These are phyloP conservation scores for Hylia prasina DNA, from an alignment of 2,113 vertebrate species.

Conservation along the genomic window DNA sequence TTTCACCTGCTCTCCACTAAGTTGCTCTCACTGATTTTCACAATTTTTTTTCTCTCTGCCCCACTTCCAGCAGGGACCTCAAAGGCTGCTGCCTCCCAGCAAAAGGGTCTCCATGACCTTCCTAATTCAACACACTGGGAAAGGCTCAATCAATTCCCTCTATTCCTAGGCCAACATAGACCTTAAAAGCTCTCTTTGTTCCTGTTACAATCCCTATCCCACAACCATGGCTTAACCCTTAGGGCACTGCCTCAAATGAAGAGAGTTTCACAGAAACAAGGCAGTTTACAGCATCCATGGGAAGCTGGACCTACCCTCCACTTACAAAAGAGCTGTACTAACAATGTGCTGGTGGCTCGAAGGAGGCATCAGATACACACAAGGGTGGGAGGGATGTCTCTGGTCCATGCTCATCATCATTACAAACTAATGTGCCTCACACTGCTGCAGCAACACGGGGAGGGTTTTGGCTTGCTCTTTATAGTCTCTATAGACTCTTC, in stretches of 20 bases:
- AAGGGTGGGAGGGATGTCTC: not conserved
- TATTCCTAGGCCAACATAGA: slow-evolving; percentile 23
- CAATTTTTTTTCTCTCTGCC: not conserved
- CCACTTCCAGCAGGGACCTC: not conserved
- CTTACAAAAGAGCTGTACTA: not conserved
- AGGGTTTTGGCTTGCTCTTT: not conserved
- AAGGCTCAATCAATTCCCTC: slow-evolving; percentile 28
- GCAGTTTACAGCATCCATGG: not conserved
- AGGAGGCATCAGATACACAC: not conserved
- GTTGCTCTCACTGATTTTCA: not conserved
- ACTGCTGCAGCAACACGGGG: rapidly evolving
- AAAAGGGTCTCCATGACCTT: slow-evolving; percentile 40
- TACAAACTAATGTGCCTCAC: not conserved
- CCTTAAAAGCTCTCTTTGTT: slow-evolving; percentile 58
- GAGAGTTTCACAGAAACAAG: not conserved
- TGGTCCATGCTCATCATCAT: not conserved
- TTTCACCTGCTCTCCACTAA: not conserved
- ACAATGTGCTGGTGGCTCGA: not conserved
- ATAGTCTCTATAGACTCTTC: not conserved
- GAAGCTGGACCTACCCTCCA: not conserved
- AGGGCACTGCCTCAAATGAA: not conserved
- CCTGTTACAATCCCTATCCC: not conserved
- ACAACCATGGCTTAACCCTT: slow-evolving; percentile 22
- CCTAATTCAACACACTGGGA: slow-evolving; percentile 53
- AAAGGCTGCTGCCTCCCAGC: not conserved